A percentile compares a stretch with the other conserved stretches of the same genome.
Conservation (phyloP, 2,797 vertebrate species). For the Taenioides sp. region DNA sequence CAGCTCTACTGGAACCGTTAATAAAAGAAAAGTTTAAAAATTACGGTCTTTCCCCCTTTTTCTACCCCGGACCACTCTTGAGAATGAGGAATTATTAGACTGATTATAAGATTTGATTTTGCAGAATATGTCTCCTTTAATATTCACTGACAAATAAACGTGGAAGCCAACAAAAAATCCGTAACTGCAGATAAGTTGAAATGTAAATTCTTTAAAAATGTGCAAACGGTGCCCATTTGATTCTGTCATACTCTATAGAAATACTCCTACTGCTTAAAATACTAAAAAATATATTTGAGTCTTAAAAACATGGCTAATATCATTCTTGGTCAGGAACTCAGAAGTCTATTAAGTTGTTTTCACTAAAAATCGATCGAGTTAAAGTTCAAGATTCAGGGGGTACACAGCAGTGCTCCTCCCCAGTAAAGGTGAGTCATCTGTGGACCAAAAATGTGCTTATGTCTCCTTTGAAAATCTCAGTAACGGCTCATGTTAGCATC, state of each 20-base stretch:
- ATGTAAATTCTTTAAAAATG: background rate
- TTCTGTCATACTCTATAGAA: background rate
- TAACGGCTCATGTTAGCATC: background rate
- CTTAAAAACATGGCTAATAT: background rate
- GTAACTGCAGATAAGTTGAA: background rate
- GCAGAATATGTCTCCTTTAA: background rate
- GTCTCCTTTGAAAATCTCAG: background rate
- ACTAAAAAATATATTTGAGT: background rate
- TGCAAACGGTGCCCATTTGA: background rate
- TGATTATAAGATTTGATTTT: background rate
- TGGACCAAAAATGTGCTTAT: background rate
- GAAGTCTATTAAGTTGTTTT: background rate
- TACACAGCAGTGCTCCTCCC: too few species aligned
- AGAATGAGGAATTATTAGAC: too few species aligned
- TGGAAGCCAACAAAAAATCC: background rate
- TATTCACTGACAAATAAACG: background rate
- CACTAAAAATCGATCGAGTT: background rate
- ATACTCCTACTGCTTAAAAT: background rate
- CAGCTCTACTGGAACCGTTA: too few species aligned
- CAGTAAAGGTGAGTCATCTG: background rate
- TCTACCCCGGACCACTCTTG: too few species aligned
- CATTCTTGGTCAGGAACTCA: background rate
- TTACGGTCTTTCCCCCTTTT: too few species aligned
- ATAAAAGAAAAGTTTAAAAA: too few species aligned
- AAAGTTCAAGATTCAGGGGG: background rate